Percentiles rank a stretch among this genome's conserved stretches.
Conservation (phyloP, 2,797 vertebrate genomes). For the Lepilemur ruficaudatus region DNA sequence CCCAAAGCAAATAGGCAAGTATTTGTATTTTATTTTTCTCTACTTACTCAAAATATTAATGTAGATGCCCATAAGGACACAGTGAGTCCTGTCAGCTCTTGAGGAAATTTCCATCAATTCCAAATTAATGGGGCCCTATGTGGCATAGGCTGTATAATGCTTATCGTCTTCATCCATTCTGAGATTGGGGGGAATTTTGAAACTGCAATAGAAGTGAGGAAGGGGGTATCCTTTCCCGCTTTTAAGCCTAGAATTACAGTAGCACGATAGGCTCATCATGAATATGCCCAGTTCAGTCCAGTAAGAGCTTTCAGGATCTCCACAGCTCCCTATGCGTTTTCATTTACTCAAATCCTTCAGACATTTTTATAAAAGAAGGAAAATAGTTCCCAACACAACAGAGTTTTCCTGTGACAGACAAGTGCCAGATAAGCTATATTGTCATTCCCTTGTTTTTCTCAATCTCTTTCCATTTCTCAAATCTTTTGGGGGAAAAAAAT, state of each 20-base stretch:
- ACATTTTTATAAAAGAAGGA: neutral
- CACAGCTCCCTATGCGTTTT: neutral
- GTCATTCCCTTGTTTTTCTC: neutral
- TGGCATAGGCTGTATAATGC: neutral
- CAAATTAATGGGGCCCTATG: neutral
- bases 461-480: neutral
- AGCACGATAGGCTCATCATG: neutral
- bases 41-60: neutral
- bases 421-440: neutral
- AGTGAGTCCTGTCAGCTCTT: neutral
- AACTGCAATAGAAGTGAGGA: neutral
- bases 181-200: neutral
- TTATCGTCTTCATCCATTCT: neutral
- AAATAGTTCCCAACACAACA: neutral
- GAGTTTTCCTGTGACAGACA: neutral
- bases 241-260: neutral
- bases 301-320: neutral
- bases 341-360: neutral
- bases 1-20: neutral
- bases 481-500: neutral
- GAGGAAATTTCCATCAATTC: neutral
- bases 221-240: neutral
- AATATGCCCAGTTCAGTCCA: neutral
- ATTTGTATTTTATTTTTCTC: neutral
- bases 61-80: neutral